These are phyloP conservation scores for Atherinomorus stipes DNA, from an alignment of 2,113 vertebrate species.

Conservation along the genomic window DNA sequence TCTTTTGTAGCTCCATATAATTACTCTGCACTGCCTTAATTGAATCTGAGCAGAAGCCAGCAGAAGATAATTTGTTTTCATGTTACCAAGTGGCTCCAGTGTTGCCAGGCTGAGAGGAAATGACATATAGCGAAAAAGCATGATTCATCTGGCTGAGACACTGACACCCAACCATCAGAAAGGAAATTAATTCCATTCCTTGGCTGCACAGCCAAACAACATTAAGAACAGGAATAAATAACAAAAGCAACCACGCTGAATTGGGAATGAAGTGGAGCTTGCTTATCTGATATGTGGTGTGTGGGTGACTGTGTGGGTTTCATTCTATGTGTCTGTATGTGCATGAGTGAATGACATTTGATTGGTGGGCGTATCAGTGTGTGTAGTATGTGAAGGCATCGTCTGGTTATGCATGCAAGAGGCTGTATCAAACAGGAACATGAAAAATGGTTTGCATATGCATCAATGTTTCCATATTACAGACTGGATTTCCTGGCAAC, in stretches of 20 bases:
- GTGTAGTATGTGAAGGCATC: conserved; percentile 58
- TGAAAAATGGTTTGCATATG: conserved; percentile 69
- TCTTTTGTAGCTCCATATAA: conserved; percentile 96
- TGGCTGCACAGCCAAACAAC: conserved; percentile 73
- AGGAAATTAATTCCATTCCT: conserved; percentile 81
- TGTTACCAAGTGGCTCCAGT: conserved; percentile 95
- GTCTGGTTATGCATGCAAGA: conserved; percentile 63
- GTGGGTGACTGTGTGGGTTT: conserved; percentile 59
- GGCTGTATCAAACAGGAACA: conserved; percentile 68
- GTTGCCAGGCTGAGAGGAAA: conserved; percentile 92
- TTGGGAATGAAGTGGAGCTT: conserved; percentile 47
- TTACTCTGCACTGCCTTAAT: conserved; percentile 95
- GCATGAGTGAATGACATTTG: conserved; percentile 71
- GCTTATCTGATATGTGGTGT: conserved; percentile 73
- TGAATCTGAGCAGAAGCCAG: conserved; percentile 96
- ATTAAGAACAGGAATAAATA: conserved; percentile 81
- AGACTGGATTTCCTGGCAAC: conserved; percentile 72
- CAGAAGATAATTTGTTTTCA: conserved; percentile 98
- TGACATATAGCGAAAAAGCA: conserved; percentile 80
- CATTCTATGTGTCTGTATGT: conserved; percentile 48
- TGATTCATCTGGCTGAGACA: conserved; percentile 83
- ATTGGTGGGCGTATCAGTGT: conserved; percentile 73
- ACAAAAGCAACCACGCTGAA: conserved; percentile 68
- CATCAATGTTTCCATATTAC: conserved; percentile 74
- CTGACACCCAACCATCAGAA: conserved; percentile 79